These are phyloP conservation scores for Tangachromis dhanisi DNA, from an alignment of 2,113 vertebrate genomes.

Conservation along the genomic window DNA sequence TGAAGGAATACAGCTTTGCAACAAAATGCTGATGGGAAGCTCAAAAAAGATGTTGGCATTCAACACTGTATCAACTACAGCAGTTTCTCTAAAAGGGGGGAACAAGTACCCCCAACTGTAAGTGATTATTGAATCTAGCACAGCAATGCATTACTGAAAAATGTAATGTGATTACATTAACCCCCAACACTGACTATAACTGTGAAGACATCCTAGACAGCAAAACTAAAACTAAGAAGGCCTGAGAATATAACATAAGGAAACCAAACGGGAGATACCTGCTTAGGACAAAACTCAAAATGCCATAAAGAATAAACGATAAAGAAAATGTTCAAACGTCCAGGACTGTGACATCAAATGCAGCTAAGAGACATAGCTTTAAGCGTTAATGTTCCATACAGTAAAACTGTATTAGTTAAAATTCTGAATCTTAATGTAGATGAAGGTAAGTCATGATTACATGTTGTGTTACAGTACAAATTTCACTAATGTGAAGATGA, in stretches of 20 bases:
- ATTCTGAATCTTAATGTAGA: neutral
- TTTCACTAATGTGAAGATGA: neutral
- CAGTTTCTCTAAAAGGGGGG: neutral
- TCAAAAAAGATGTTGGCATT: neutral
- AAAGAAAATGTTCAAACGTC: neutral
- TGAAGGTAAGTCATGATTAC: neutral
- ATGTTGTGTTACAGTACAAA: neutral
- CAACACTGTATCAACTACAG: neutral
- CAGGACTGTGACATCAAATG: neutral
- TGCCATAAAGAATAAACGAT: neutral
- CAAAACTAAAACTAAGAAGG: neutral
- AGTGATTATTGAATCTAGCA: neutral
- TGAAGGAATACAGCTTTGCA: neutral
- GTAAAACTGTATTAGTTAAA: neutral
- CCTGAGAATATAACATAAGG: neutral
- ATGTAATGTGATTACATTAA: neutral
- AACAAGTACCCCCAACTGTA: neutral
- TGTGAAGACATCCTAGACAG: neutral
- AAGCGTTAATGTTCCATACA: neutral
- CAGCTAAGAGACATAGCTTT: neutral
- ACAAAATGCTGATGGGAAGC: neutral
- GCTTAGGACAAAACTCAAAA: neutral
- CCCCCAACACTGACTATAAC: neutral
- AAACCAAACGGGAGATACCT: neutral
- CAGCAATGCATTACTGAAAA: neutral